Evolutionary conservation across 1,140 invertebrate species (phyloP), one percentile per base, ranked within the genome.

Genomic region (Brachionus asplanchnoidis): DNA sequence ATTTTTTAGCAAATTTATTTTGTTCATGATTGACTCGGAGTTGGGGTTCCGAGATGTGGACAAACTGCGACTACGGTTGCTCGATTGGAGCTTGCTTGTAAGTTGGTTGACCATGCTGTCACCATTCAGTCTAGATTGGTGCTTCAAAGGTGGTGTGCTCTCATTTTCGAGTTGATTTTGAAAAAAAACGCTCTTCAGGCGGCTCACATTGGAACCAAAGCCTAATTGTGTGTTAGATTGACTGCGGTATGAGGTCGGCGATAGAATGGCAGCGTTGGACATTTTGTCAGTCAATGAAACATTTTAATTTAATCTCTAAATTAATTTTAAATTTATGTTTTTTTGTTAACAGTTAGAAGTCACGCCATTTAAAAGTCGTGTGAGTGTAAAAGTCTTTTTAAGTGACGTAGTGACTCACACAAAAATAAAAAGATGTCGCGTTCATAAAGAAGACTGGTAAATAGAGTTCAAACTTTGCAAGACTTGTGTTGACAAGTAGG

Each of bases 101-200:
- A 68, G n/a, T 8, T 68, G 79, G 26, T 82, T 44, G n/a, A 65
- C 65, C 20, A 82, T 2, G n/a, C 26, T 82, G 11, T 82, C 53
- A 12, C 40, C 42, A 5, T 42, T 42, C 28, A 68, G 12, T 28
- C 79, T 26, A 8, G 53, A 82, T 20, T 82, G 53, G 40, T 82
- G 79, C n/a, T 68, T 82, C 20, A 82, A 23, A 20, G 42, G 53
- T 17, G 79, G 32, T 4, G 60, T 42, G 32, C 32, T 60, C 14
- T 79, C 36, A 60, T 79, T 17, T 14, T 79, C 36, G 17, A 26
- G n/a, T 65, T 66, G 56, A 68, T 68, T 28, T 32, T 80, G 78
- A 14, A 68, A 68, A 84, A 84, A 84, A 11, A 84, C 80, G 17
- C 80, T 84, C 28, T 68, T 66, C 23, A 84, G 32, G 23, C 80